Percentiles rank a stretch among this genome's conserved stretches.
Evolutionary conservation across 2,888 invertebrate species (phyloP).

Genomic region (Thyatira batis): DNA sequence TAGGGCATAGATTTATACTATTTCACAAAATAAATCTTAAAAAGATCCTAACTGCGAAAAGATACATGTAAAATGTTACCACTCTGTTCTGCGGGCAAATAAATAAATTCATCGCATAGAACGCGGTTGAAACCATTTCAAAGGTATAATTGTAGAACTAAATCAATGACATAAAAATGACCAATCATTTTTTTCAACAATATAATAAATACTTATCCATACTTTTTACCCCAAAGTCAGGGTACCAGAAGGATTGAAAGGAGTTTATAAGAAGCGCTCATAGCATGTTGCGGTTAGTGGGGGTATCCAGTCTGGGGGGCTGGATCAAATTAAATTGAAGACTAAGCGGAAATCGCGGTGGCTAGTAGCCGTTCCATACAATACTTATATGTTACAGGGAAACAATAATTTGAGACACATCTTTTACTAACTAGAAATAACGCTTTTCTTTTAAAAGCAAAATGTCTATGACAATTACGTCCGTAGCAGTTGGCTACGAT

Average conservation of each 20-base stretch:
- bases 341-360: slow-evolving; percentile 52
- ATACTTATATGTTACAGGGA: slow-evolving; percentile 18
- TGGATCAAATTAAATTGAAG: slow-evolving; percentile 69
- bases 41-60: too few relatives aligned
- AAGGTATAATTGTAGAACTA: too few relatives aligned
- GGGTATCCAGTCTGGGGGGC: slow-evolving; percentile 24
- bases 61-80: too few relatives aligned
- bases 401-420: neutral
- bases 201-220: slow-evolving; percentile 26
- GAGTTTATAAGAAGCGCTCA: slow-evolving; percentile 60
- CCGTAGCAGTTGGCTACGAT: neutral
- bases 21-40: too few relatives aligned
- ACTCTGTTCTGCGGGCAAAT: too few relatives aligned
- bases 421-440: neutral
- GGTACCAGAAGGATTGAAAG: slow-evolving; percentile 49
- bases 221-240: slow-evolving; percentile 23
- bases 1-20: too few relatives aligned
- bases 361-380: slow-evolving; percentile 46
- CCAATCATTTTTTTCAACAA: too few relatives aligned
- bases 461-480: neutral
- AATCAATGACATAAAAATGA: too few relatives aligned
- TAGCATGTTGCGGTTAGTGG: slow-evolving; percentile 55
- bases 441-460: neutral
- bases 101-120: too few relatives aligned
- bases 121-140: too few relatives aligned